Evolutionary conservation across 2,888 invertebrate genomes (phyloP).

Genomic region (Gibbula magus): DNA sequence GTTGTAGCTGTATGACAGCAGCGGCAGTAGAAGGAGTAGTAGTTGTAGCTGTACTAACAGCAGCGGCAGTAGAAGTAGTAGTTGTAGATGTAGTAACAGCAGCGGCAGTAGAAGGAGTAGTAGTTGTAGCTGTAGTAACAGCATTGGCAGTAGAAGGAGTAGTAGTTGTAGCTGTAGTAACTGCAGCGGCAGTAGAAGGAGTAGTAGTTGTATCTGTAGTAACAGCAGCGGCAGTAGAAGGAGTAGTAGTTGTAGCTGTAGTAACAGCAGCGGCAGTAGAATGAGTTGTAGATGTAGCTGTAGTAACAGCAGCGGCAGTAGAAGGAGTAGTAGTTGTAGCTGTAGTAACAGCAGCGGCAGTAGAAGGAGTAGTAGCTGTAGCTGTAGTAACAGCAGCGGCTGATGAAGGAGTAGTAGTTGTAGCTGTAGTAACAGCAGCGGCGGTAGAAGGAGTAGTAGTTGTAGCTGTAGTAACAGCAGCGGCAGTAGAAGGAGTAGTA

Average conservation of each 20-base stretch:
- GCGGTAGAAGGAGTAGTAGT: background rate
- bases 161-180: background rate
- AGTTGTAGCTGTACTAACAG: background rate
- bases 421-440: background rate
- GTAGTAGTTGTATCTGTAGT: background rate
- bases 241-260: background rate
- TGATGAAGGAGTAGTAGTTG: background rate
- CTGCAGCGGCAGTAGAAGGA: background rate
- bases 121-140: background rate
- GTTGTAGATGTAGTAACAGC: background rate
- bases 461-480: background rate
- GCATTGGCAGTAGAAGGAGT: background rate
- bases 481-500: background rate
- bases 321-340: slow-evolving; percentile 6
- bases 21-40: no score
- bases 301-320: background rate
- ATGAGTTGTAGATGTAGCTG: background rate
- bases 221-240: background rate
- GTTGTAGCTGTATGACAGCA: background rate
- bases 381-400: no score
- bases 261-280: background rate
- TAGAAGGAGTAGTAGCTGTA: background rate
- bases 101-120: no score
- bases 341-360: no score
- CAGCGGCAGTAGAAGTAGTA: background rate